Evolutionary conservation across 2,113 vertebrate genomes (phyloP).

Genomic region (Meriones unguiculatus): DNA sequence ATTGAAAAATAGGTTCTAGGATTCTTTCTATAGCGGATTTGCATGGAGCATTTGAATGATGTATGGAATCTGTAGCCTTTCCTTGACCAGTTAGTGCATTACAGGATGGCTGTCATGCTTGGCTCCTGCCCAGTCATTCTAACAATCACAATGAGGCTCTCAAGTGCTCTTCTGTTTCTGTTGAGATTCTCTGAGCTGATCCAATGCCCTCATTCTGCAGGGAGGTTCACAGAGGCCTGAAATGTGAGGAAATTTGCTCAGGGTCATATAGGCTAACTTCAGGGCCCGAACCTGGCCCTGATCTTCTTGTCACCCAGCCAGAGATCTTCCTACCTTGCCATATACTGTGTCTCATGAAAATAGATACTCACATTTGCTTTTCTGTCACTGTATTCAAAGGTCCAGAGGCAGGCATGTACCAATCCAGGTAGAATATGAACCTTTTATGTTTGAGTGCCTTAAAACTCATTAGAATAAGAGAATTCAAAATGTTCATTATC

Average conservation of each 20-base stretch:
- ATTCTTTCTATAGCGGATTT: slow-evolving; percentile 10
- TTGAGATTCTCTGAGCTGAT: not conserved
- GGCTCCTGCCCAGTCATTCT: not conserved
- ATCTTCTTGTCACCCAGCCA: not conserved
- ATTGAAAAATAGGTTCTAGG: slow-evolving; percentile 4
- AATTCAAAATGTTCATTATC: not conserved
- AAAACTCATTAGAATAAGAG: slow-evolving; percentile 12
- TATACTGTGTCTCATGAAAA: not conserved
- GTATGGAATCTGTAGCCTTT: not conserved
- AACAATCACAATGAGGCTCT: not conserved
- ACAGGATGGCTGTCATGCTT: not conserved
- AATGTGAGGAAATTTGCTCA: not conserved
- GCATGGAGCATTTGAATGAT: not conserved
- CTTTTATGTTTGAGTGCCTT: slow-evolving; percentile 28
- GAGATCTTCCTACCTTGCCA: not conserved
- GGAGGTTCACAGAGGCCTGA: not conserved
- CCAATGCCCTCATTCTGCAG: not conserved
- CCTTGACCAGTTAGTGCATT: not conserved
- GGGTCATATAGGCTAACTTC: not conserved
- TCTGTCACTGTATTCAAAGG: slow-evolving; percentile 3
- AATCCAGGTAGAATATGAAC: not conserved
- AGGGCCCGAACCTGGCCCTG: not conserved
- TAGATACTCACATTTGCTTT: not conserved
- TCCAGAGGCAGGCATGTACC: not conserved
- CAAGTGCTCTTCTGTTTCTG: slow-evolving; percentile 21